phyloP scores from a whole-genome alignment of 1,140 invertebrate genomes.

The Cheumatopsyche charites region DNA sequence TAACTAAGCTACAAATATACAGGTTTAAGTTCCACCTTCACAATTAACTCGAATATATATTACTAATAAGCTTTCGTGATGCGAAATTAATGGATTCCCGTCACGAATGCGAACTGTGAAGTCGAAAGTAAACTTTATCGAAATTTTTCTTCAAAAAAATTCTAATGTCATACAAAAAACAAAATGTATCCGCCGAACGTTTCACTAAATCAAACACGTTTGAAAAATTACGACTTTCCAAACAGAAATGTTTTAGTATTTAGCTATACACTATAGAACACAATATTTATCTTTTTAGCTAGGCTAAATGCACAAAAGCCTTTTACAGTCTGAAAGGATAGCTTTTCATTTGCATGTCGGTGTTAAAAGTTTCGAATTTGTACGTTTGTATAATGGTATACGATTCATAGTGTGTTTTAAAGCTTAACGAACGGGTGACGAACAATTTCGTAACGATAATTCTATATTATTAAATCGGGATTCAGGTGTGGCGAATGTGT shows the following conservation, averaged over 20 bases:
- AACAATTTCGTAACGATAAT: too few species aligned
- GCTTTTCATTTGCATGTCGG: too few species aligned
- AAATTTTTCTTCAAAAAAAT: conserved; percentile 19
- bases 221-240: too few species aligned
- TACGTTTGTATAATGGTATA: too few species aligned
- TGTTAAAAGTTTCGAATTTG: too few species aligned
- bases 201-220: too few species aligned
- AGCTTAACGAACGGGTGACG: too few species aligned
- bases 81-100: conserved; percentile 25
- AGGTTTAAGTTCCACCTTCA: conserved; percentile 15
- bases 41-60: conserved; percentile 29
- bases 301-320: not conserved
- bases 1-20: not conserved
- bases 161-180: not conserved
- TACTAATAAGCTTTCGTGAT: conserved; percentile 37
- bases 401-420: too few species aligned
- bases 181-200: too few species aligned
- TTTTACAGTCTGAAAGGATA: not conserved
- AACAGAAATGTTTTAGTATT: too few species aligned
- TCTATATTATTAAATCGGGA: too few species aligned
- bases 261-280: not conserved
- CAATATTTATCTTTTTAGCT: not conserved
- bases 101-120: conserved; percentile 26
- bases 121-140: conserved; percentile 30
- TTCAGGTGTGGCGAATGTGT: too few species aligned